Base-by-base conservation (phyloP, 2,888 invertebrate genomes). In the Nycteola revayana region DNA sequence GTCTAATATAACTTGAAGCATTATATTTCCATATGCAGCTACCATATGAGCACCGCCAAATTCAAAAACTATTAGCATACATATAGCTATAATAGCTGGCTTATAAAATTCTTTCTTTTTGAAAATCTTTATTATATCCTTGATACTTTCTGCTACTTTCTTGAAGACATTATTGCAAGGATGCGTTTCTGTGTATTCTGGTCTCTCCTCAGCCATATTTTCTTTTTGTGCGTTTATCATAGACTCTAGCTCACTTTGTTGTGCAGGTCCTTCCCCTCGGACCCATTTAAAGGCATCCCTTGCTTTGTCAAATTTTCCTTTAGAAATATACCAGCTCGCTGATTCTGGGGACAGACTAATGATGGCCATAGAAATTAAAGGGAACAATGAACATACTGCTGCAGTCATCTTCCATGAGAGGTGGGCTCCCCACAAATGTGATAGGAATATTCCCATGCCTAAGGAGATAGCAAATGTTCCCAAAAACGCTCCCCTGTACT, bases 281-380 rank as follows among this genome's bases (percentile, higher is more conserved):
- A 92, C 87, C 88, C 90, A 92, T 46, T 79, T 83, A 23, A 93
- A 91, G 0, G 92, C 89, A 29, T 88, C 80, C 44, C 88, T 85
- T 0, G 93, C 93, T 42, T 92, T 89, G 1, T 83, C 84, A 1
- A 83, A 76, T 25, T 88, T 88, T 1, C 89, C 90, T 60, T 91
- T 92, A 0, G 91, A 90, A 0, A 92, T 85, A 32, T 94, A 66
- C 93, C 93, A 94, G 36, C 90, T 85, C 0, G 93, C 92, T 0
- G 93, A 91, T 74, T 94, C 94, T 0, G 92, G 92, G 0, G 88
- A 88, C 1, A 88, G 42, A 24, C 78, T 76, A 6, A 87, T 87
- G 1, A 88, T 81, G 0, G 64, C 75, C 62, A 92, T 81, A 28
- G 59, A 87, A 74, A 61, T 79, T 0, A 91, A 34, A 1, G 91